phyloP scores from a whole-genome alignment of 1,140 invertebrate genomes.

The Paramacrobiotus metropolitanus region DNA sequence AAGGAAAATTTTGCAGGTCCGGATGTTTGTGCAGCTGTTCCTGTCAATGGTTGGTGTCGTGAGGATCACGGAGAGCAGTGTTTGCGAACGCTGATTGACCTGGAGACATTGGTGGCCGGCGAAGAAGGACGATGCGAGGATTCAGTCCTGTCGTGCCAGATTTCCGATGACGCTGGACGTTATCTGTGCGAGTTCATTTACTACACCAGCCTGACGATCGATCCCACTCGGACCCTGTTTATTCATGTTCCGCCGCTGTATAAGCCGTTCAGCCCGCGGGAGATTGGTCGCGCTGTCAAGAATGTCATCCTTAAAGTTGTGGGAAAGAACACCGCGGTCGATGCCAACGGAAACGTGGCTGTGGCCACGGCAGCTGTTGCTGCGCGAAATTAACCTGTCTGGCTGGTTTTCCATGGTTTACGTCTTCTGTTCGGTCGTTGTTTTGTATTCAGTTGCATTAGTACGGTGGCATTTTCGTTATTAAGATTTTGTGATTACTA shows the following conservation, averaged over 20 bases:
- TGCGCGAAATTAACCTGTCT: no score
- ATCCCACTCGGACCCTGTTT: constrained; percentile 24
- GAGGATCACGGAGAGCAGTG: not conserved
- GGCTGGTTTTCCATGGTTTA: no score
- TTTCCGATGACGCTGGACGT: constrained; percentile 15
- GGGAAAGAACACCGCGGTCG: not conserved
- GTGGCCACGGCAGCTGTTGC: no score
- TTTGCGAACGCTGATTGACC: not conserved
- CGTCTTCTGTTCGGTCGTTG: no score
- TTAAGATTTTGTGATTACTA: no score
- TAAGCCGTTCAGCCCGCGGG: constrained; percentile 18
- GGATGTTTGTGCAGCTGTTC: not conserved
- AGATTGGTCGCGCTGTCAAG: constrained; percentile 15
- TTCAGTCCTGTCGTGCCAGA: not conserved
- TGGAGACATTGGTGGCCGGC: not conserved
- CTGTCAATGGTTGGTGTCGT: constrained; percentile 4
- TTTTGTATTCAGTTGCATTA: no score
- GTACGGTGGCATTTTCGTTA: no score
- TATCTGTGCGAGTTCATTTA: constrained; percentile 31
- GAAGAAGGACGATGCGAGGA: not conserved
- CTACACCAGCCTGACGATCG: constrained; percentile 25
- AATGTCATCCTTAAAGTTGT: constrained; percentile 4
- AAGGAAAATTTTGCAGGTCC: no score
- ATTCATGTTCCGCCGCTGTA: constrained; percentile 28
- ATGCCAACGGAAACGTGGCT: no score